Base-by-base conservation (phyloP, 1,140 invertebrate genomes). In the Drosophila nannoptera region DNA sequence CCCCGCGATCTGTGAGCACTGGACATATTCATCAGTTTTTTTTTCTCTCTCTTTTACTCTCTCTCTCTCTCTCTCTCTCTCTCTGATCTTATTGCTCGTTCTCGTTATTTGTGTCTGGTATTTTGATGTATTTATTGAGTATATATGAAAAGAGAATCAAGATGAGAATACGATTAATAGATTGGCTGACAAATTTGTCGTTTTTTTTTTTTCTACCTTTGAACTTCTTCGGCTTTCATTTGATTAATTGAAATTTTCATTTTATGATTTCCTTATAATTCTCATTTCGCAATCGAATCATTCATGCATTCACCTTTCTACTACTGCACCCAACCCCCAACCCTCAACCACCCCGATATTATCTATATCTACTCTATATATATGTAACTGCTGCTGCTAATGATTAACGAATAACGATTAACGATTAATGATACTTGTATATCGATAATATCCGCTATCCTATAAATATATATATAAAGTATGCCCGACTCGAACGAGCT, bases 231-330 rank as follows among this genome's bases (percentile, higher is more conserved):
- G 7, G 11, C 38, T 50, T 69, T 11, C 55, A 46, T 77, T 78
- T 61, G 43, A 49, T 77, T 11, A 45, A 38, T 73, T 80, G 1
- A n/a, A 12, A 56, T 67, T 31, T 32, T 61, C 4, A 12, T 16
- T 69, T 63, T 35, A n/a, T 55, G 16, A 69, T 63, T 68, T 55
- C 7, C 5, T 22, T 62, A 35, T 16, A 63, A 2, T 69, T 62
- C 48, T 72, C 22, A 66, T 83, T 82, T 77, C 45, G 54, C 63
- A 58, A 75, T 83, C 72, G 74, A 69, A 73, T 81, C 78, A 82
- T 83, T 46, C 73, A 82, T 77, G 74, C 69, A 80, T 81, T 77
- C 64, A 77, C 65, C 76, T 62, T 33, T 38, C 50, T 55, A 64
- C 50, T 55, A 49, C 38, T 55, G 64, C 56, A 71, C 36, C 48